Evolutionary conservation across 2,888 invertebrate species (phyloP), one percentile per base, ranked within the genome.

Genomic region (Balanococcus diminutus): DNA sequence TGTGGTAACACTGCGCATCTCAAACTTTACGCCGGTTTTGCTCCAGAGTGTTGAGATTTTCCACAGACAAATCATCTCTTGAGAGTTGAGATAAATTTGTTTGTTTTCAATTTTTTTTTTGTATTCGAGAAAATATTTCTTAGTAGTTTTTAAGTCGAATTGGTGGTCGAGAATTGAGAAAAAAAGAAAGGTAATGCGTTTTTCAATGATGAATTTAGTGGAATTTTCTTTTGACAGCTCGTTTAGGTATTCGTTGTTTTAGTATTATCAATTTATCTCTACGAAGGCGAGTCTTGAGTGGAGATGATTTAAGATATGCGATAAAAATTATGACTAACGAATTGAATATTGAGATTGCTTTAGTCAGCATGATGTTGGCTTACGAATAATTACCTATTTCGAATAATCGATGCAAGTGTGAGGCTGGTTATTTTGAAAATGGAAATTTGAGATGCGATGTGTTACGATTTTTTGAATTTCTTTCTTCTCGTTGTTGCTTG

Each of bases 51-150:
- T 36, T 79, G 75, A 36, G 36, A 36, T 79, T 79, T 79, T 79
- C 19, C 75, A 79, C 75, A 79, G 75, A 79, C 19, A 79, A 79
- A 79, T 79, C 36, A 36, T 36, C 36, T 9, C 3, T 8, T 79
- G n/a, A n/a, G n/a, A n/a, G n/a, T 36, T 36, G 19, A 36, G 75
- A 79, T 36, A n/a, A 79, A 36, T 79, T 56, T 56, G 56, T 56
- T 79, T 79, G 75, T 79, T 79, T 79, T 67, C 28, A 28, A 28
- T 67, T 67, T 67, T 36, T 79, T 36, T n/a, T n/a, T n/a, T n/a
- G 3, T 61, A 61, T 31, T 72, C 31, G 72, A 36, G 1, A 79
- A 75, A n/a, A n/a, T n/a, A 36, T 79, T 79, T 22, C 56, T 56
- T 9, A 2, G 75, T 79, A 79, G 2, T 19, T 22, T n/a, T 36